Conservation (phyloP, 2,797 vertebrate species). For the Pangasius larnaudii region DNA sequence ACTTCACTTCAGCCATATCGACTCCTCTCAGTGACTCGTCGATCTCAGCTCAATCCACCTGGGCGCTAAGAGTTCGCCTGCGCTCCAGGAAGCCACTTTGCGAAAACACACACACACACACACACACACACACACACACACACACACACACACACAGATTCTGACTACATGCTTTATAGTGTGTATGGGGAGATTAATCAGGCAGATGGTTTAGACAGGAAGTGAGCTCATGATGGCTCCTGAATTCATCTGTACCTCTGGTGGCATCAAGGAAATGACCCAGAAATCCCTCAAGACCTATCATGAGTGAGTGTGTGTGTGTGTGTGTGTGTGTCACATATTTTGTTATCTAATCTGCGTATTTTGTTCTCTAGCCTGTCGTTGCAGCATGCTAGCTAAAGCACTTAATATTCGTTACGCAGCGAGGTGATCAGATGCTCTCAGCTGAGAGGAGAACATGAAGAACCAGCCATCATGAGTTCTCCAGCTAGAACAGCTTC, state of each 20-base stretch:
- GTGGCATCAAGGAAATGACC: constrained; percentile 1
- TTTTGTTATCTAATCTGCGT: too few relatives aligned
- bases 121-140: not conserved
- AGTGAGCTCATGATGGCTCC: not conserved
- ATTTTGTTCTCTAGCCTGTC: too few relatives aligned
- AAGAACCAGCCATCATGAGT: too few relatives aligned
- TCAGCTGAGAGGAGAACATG: too few relatives aligned
- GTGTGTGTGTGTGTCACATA: not conserved
- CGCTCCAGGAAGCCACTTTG: not conserved
- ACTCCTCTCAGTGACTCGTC: not conserved
- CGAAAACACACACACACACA: not conserved
- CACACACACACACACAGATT: not conserved
- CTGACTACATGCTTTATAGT: not conserved
- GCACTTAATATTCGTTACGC: too few relatives aligned
- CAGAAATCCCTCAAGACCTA: not conserved
- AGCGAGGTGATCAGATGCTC: too few relatives aligned
- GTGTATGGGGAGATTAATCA: not conserved
- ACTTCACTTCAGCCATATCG: not conserved
- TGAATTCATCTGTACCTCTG: constrained; percentile 6
- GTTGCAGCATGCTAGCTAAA: too few relatives aligned
- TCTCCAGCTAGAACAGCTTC: too few relatives aligned
- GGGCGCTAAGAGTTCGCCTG: not conserved
- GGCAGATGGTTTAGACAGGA: not conserved
- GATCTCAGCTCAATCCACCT: not conserved
- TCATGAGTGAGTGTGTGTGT: not conserved